These are phyloP conservation scores for Sturnira hondurensis DNA, from an alignment of 2,113 vertebrate genomes.

Conservation along the genomic window DNA sequence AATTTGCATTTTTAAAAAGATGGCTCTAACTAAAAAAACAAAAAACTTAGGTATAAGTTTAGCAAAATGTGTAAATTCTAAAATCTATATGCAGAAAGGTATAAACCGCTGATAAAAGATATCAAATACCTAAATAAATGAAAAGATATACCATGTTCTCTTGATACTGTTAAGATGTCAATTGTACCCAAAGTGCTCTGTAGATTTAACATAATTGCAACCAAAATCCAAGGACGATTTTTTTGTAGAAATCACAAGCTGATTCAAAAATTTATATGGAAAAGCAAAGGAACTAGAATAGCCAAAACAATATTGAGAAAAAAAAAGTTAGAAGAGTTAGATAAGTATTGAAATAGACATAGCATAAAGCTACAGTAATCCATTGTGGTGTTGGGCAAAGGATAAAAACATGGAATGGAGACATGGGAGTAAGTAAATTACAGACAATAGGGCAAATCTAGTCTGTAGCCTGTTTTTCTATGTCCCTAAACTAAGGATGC, in stretches of 20 bases:
- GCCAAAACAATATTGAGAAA: not conserved
- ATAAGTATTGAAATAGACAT: too few species aligned
- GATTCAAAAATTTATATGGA: not conserved
- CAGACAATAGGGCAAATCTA: not conserved
- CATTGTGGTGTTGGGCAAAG: not conserved
- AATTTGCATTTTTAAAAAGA: conserved; percentile 39
- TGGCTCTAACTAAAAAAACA: not conserved
- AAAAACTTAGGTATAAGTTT: not conserved
- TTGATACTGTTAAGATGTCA: not conserved
- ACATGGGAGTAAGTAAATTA: not conserved
- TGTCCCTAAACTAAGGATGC: not conserved
- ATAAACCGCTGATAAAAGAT: not conserved
- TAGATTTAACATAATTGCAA: not conserved
- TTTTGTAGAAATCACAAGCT: not conserved
- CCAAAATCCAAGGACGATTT: not conserved
- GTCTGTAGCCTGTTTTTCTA: not conserved
- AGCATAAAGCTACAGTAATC: not conserved
- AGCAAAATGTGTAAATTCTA: conserved; percentile 15
- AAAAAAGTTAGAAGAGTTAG: not conserved
- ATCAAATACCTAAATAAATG: not conserved
- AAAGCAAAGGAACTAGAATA: not conserved
- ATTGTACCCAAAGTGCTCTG: not conserved
- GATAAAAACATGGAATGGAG: not conserved
- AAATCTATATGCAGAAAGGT: conserved; percentile 11
- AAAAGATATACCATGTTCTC: not conserved